phyloP scores from a whole-genome alignment of 1,140 invertebrate species.

The Aricia agestis region DNA sequence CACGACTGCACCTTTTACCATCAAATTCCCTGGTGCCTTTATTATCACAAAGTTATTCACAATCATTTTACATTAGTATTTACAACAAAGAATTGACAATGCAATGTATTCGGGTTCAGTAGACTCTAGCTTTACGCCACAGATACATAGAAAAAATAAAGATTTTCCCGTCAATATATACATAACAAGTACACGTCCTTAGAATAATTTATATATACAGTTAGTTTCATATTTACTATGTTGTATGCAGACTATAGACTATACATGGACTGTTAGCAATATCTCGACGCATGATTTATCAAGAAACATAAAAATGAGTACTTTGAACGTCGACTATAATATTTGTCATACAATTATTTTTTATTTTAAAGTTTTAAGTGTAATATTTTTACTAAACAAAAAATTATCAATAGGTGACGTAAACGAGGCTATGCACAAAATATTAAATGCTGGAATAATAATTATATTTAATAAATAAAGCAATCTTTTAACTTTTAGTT shows the following conservation, averaged over 20 bases:
- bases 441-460: not conserved
- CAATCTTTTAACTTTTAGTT: not conserved
- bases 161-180: slow-evolving; percentile 13
- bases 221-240: slow-evolving; percentile 5
- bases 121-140: not conserved
- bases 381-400: too few relatives aligned
- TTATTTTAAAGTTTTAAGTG: too few relatives aligned
- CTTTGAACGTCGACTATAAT: not conserved
- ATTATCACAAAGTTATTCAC: slow-evolving; percentile 14
- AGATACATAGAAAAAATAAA: slow-evolving; percentile 10
- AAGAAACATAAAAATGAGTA: not conserved
- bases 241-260: not conserved
- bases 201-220: slow-evolving; percentile 6
- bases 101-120: not conserved
- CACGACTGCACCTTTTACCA: not conserved
- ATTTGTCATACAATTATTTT: too few relatives aligned
- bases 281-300: slow-evolving; percentile 4
- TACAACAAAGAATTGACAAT: slow-evolving; percentile 9
- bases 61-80: not conserved
- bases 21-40: not conserved
- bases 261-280: slow-evolving; percentile 14
- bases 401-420: too few relatives aligned
- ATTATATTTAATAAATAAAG: not conserved
- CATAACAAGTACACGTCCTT: slow-evolving; percentile 4
- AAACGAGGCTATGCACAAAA: not conserved